Evolutionary conservation across 2,888 invertebrate species (phyloP).

Genomic region (Nemurella pictetii): DNA sequence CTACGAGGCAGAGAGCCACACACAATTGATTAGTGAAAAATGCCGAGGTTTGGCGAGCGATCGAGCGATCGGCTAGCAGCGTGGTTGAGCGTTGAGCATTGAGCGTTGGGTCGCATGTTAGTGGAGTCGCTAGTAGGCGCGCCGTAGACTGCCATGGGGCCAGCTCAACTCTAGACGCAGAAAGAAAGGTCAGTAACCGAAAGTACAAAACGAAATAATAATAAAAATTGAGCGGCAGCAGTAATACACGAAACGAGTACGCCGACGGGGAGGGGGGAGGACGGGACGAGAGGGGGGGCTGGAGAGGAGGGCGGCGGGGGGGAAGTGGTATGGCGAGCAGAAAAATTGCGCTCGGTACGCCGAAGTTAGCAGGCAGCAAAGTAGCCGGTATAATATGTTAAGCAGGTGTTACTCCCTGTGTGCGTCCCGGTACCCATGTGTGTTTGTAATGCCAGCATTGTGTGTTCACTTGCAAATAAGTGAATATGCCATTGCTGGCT

Average conservation of each 20-base stretch:
- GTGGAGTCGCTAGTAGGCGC: constrained; percentile 9
- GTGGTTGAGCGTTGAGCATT: no score
- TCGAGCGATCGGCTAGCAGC: no score
- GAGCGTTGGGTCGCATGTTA: background rate
- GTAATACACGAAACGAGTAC: background rate
- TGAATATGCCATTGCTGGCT: background rate
- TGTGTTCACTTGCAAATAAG: background rate
- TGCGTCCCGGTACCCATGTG: no score
- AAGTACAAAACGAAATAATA: constrained; percentile 23
- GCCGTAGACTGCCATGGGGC: constrained; percentile 5
- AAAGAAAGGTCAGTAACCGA: constrained; percentile 31
- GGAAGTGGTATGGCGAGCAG: background rate
- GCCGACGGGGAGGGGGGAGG: background rate
- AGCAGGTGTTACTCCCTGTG: constrained; percentile 16
- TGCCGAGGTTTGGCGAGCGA: background rate
- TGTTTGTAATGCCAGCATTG: no score
- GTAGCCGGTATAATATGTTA: constrained; percentile 15
- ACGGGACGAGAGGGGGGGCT: background rate
- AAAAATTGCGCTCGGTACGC: background rate
- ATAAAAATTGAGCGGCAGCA: background rate
- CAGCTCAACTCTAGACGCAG: constrained; percentile 10
- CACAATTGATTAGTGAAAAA: background rate
- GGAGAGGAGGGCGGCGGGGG: background rate
- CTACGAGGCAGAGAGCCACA: background rate
- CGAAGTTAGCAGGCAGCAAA: background rate